Base-by-base conservation (phyloP, 2,888 invertebrate species). In the Caenorhabditis sinica region DNA sequence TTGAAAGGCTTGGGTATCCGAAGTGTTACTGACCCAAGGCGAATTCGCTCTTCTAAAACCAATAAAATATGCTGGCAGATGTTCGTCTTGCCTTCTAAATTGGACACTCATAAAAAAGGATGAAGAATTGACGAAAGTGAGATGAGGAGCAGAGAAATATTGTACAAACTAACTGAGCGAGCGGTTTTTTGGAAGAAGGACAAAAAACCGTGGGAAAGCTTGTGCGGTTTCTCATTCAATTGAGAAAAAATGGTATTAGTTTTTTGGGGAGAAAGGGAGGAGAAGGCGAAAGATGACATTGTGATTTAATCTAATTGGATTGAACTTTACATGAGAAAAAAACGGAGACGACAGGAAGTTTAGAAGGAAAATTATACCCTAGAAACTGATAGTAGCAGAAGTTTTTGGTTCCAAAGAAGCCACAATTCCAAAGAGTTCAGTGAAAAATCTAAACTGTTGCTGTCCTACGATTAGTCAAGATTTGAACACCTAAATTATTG, bases 81-180 rank as follows among this genome's bases (percentile, higher is more conserved):
- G 79, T 79, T 79, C 79, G 40, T n/a, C n/a, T 60, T 25, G 25
- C 28, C 60, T 45, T 11, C 66, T 40, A 77, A 79, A 72, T 79
- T 79, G 65, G 65, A 33, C 63, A 69, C 63, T 51, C 60, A 69
- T 65, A 79, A 69, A 79, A 69, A 71, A 72, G 15, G 40, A 79
- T 65, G 79, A 72, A 63, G 45, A 72, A 72, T 71, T 79, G 72
- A 40, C 13, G 11, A 8, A 4, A 17, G 76, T 69, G 68, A 53
- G 20, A 69, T 1, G 33, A 30, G 33, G 65, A 65, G 45, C 65
- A 1, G 56, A 56, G 36, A 68, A 23, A 53, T n/a, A 53, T 58
- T 11, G 45, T 25, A 43, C 5, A 56, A 43, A 30, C 28, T 25
- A 9, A 49, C 33, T 43, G 58, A 56, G n/a, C 23, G n/a, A n/a